Conservation (phyloP, 2,888 invertebrate genomes). For the Tetheella fluctuosa region DNA sequence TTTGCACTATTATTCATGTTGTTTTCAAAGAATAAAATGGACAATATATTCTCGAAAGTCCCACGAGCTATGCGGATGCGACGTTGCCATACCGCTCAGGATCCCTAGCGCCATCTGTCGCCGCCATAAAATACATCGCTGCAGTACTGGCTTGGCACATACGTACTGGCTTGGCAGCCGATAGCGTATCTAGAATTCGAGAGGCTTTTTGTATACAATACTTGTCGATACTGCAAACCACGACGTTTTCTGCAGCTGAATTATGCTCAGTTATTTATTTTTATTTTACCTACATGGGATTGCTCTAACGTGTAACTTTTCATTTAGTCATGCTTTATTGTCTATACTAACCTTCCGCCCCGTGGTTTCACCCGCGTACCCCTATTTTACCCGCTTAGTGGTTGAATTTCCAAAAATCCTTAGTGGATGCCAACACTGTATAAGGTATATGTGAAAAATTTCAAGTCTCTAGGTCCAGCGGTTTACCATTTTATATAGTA, state of each 20-base stretch:
- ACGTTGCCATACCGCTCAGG: conserved; percentile 34
- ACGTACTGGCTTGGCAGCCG: conserved; percentile 59
- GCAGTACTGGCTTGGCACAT: conserved; percentile 55
- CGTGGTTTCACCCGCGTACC: too few relatives aligned
- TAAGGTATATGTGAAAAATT: too few relatives aligned
- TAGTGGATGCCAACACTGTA: too few relatives aligned
- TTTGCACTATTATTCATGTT: not conserved
- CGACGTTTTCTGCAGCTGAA: conserved; percentile 21
- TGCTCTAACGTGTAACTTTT: not conserved
- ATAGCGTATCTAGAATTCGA: conserved; percentile 37
- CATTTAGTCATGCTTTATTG: too few relatives aligned
- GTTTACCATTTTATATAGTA: too few relatives aligned
- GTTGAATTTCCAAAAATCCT: too few relatives aligned
- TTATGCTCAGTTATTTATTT: conserved; percentile 28
- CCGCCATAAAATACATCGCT: conserved; percentile 58
- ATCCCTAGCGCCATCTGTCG: conserved; percentile 58
- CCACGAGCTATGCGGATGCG: conserved; percentile 15
- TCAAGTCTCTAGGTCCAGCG: too few relatives aligned
- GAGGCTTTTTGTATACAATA: conserved; percentile 33
- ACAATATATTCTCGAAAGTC: conserved; percentile 16
- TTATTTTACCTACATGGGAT: conserved; percentile 5
- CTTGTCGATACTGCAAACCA: conserved; percentile 23
- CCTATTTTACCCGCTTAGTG: too few relatives aligned
- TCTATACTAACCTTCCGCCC: too few relatives aligned
- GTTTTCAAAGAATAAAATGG: conserved; percentile 4